A percentile compares a stretch with the other conserved stretches of the same genome.
These are phyloP conservation scores for Xenopus borealis DNA, from an alignment of 2,113 vertebrate species.

Conservation along the genomic window DNA sequence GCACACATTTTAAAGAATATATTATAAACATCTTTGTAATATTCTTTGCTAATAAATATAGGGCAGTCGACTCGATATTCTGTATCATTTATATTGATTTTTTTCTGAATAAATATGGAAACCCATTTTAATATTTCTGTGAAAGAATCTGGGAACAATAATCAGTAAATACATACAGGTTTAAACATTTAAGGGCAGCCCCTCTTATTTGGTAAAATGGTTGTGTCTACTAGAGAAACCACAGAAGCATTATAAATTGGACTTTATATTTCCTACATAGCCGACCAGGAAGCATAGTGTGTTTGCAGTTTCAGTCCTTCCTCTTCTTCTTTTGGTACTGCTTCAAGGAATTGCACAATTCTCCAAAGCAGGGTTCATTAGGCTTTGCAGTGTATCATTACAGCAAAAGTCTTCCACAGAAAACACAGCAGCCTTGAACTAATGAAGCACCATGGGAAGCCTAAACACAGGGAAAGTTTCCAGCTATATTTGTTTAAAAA, in stretches of 20 bases:
- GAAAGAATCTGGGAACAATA: no score
- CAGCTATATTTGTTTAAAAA: constrained; percentile 58
- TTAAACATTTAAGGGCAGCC: not conserved
- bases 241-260: not conserved
- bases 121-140: no score
- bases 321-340: constrained; percentile 22
- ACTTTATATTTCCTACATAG: not conserved
- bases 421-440: constrained; percentile 52
- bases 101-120: no score
- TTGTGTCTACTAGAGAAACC: not conserved
- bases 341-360: constrained; percentile 45
- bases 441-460: constrained; percentile 54
- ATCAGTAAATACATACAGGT: no score
- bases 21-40: no score
- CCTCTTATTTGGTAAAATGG: not conserved
- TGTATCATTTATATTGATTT: no score
- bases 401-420: constrained; percentile 46
- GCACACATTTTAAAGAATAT: no score
- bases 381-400: constrained; percentile 50
- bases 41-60: no score
- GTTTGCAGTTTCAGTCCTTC: not conserved
- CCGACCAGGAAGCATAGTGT: not conserved
- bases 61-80: no score
- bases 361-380: constrained; percentile 50
- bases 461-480: constrained; percentile 58